phyloP scores from a whole-genome alignment of 2,888 invertebrate species.

The Cheilosia vernalis region DNA sequence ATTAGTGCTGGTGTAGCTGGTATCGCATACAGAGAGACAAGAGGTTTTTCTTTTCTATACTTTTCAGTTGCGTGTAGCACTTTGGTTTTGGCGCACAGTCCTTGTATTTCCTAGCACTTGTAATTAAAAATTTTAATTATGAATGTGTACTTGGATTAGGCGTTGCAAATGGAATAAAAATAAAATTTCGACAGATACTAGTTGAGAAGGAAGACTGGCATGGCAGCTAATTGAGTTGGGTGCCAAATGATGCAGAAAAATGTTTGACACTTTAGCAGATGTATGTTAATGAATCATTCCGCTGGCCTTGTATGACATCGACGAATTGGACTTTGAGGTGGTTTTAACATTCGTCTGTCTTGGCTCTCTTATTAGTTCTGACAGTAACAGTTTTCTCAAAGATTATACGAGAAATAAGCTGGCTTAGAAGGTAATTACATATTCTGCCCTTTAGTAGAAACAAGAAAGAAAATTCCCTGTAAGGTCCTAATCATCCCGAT shows the following conservation, averaged over 20 bases:
- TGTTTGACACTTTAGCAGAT: not conserved
- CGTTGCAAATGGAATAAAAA: conserved; percentile 23
- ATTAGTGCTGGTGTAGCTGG: conserved; percentile 42
- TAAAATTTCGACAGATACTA: conserved; percentile 14
- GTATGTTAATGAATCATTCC: not conserved
- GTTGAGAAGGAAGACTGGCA: not conserved
- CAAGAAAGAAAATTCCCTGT: too few relatives aligned
- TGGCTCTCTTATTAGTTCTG: too few relatives aligned
- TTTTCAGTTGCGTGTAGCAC: not conserved
- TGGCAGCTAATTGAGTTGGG: conserved; percentile 4
- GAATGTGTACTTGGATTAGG: conserved; percentile 41
- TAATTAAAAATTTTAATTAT: conserved; percentile 57
- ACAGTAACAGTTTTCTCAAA: too few relatives aligned
- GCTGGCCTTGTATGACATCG: too few relatives aligned
- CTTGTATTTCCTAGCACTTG: conserved; percentile 45
- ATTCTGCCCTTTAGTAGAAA: too few relatives aligned
- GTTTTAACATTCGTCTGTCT: too few relatives aligned
- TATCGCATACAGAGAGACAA: conserved; percentile 26
- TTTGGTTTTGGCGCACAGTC: conserved; percentile 41
- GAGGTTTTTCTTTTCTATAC: not conserved
- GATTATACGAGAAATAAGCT: too few relatives aligned
- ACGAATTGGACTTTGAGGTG: too few relatives aligned
- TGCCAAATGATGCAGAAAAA: conserved; percentile 17
- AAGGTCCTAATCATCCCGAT: too few relatives aligned
- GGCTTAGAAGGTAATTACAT: too few relatives aligned